Base-by-base conservation (phyloP, 2,797 vertebrate genomes). In the Chromis chromis region DNA sequence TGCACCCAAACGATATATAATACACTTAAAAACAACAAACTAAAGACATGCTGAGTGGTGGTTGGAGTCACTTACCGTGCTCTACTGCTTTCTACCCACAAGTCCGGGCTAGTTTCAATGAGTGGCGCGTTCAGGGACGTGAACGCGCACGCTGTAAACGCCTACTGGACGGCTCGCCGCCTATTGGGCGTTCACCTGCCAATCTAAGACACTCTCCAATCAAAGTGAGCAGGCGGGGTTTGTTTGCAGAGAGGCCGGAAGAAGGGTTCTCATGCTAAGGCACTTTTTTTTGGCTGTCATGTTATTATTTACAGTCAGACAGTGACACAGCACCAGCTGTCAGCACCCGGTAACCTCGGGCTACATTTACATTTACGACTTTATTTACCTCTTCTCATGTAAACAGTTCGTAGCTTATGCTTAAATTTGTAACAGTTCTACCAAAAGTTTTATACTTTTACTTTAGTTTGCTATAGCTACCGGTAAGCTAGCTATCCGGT, bases 311-410 rank as follows among this genome's bases (percentile, higher is more conserved):
- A 68, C 17, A 63, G 65, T 73, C 1, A 1, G 50, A 74, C 62
- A 27, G 84, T 91, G 89, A 86, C 80, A 74, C 79, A 86, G 86
- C 79, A 79, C 6, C 16, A 17, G 4, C 11, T 39, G n/a, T 49
- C 4, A 48, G 25, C 31, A 27, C n/a, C 39, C 16, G 13, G 16
- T 12, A 25, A 46, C 2, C 21, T 10, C 1, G 1, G 12, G 14
- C 1, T 24, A 2, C 0, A 31, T 7, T 64, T 12, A 22, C 8
- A 12, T 31, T 42, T 12, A 1, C 13, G 13, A 9, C 24, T 24
- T 24, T 36, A 16, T 28, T 33, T 4, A 13, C 52, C 19, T 21
- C 11, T 63, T 49, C 44, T 46, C 0, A 28, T 12, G 44, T 12
- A 25, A 28, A 50, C 11, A 33, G 13, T 16, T 6, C 31, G 0